Conservation (phyloP, 2,888 invertebrate genomes). For the Machimus rusticus region DNA sequence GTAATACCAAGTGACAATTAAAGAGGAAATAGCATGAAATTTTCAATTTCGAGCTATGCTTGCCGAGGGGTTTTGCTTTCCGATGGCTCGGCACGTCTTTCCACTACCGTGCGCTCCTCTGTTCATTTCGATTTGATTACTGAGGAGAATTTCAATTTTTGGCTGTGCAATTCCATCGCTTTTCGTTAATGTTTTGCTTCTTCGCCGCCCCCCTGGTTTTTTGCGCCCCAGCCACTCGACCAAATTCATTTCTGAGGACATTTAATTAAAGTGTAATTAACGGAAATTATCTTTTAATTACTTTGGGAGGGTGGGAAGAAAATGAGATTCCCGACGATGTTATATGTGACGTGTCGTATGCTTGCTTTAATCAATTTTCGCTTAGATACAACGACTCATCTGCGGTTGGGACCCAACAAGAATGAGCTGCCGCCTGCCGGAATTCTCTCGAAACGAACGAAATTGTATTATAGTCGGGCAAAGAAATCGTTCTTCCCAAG, state of each 20-base stretch:
- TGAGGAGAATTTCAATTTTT: conserved; percentile 17
- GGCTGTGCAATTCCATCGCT: background rate
- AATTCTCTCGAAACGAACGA: background rate
- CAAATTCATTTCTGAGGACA: conserved; percentile 37
- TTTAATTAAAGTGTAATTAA: conserved; percentile 49
- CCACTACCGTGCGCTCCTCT: background rate
- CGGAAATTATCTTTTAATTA: conserved; percentile 49
- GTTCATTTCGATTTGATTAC: conserved; percentile 11
- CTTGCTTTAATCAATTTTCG: background rate
- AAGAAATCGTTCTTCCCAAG: background rate
- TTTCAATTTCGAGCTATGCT: conserved; percentile 5
- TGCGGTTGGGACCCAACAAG: background rate
- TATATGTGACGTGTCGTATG: conserved; percentile 1
- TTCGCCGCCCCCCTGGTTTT: background rate
- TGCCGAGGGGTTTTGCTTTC: background rate
- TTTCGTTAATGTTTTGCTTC: conserved; percentile 14
- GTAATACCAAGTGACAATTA: conserved; percentile 24
- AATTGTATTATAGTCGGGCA: background rate
- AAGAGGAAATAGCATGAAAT: conserved; percentile 22
- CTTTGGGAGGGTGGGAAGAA: conserved; percentile 7
- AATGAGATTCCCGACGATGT: conserved; percentile 6
- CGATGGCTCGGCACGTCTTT: background rate
- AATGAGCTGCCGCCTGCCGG: background rate
- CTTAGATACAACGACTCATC: background rate
- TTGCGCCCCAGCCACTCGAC: background rate